Conservation (phyloP, 2,113 vertebrate species). For the Egretta garzetta region DNA sequence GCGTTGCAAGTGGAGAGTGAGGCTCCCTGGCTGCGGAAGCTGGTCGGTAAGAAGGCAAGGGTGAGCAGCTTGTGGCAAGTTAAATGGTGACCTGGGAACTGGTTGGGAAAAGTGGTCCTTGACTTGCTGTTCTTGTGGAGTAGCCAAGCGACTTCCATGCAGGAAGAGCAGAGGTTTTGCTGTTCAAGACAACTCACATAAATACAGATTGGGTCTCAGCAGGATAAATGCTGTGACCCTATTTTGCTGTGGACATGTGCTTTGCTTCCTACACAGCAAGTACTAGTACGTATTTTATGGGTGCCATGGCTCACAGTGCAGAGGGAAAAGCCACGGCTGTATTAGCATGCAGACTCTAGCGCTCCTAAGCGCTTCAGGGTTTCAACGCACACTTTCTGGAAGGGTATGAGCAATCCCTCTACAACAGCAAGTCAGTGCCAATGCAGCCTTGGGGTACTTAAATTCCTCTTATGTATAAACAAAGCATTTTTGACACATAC, state of each 20-base stretch:
- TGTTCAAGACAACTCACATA: not conserved
- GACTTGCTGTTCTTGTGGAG: not conserved
- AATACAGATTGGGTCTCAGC: not conserved
- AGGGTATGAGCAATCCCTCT: not conserved
- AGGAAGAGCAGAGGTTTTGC: not conserved
- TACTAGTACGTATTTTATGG: fast-evolving
- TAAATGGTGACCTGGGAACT: not conserved
- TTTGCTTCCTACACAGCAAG: not conserved
- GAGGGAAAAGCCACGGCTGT: not conserved
- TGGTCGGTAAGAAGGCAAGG: fast-evolving
- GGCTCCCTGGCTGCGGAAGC: not conserved
- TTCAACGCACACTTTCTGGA: not conserved
- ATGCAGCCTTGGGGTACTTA: not conserved
- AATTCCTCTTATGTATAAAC: not conserved
- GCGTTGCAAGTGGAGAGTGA: fast-evolving
- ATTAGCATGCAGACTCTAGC: not conserved
- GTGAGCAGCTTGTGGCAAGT: not conserved
- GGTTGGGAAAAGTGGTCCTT: not conserved
- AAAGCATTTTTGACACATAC: not conserved
- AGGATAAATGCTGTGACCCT: not conserved
- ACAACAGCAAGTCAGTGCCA: not conserved
- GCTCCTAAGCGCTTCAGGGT: not conserved
- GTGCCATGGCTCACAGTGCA: not conserved
- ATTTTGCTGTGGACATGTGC: not conserved
- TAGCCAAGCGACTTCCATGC: not conserved